Percentiles rank a stretch among this genome's conserved stretches.
Evolutionary conservation across 2,888 invertebrate genomes (phyloP).

Genomic region (Plagodis pulveraria): DNA sequence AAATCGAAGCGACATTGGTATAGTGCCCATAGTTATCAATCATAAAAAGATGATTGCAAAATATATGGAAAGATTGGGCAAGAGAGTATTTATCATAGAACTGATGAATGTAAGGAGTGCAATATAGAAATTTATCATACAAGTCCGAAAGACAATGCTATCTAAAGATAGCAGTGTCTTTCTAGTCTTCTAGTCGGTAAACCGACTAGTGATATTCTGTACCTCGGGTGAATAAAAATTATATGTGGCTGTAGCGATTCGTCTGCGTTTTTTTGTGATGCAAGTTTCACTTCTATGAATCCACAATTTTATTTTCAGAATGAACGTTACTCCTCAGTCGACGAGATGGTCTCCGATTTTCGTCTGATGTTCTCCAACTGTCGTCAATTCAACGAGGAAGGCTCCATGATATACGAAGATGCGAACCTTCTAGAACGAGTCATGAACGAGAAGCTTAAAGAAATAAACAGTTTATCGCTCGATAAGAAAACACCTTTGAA

Average conservation of each 20-base stretch:
- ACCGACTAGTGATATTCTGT: too few species aligned
- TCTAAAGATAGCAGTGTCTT: too few species aligned
- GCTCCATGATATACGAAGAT: slow-evolving; percentile 97
- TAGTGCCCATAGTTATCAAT: too few species aligned
- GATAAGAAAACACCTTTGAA: slow-evolving; percentile 85
- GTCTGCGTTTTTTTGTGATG: neutral
- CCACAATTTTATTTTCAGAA: slow-evolving; percentile 58
- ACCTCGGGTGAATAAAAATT: too few species aligned
- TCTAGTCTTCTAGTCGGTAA: too few species aligned
- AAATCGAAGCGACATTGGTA: too few species aligned
- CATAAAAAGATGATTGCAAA: too few species aligned
- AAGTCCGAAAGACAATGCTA: too few species aligned
- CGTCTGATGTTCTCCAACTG: slow-evolving; percentile 99
- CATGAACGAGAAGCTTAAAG: slow-evolving; percentile 92
- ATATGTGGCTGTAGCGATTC: neutral
- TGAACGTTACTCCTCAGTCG: slow-evolving; percentile 92
- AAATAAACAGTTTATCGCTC: slow-evolving; percentile 85
- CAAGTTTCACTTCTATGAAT: neutral
- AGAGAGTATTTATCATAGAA: too few species aligned
- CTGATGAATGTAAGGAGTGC: too few species aligned
- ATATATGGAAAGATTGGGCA: too few species aligned
- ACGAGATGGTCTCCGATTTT: slow-evolving; percentile 94
- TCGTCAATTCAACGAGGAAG: slow-evolving; percentile 97
- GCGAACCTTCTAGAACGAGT: slow-evolving; percentile 94
- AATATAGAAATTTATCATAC: too few species aligned